Conservation (phyloP, 2,888 invertebrate species). For the Coronaproctus castanopsis region DNA sequence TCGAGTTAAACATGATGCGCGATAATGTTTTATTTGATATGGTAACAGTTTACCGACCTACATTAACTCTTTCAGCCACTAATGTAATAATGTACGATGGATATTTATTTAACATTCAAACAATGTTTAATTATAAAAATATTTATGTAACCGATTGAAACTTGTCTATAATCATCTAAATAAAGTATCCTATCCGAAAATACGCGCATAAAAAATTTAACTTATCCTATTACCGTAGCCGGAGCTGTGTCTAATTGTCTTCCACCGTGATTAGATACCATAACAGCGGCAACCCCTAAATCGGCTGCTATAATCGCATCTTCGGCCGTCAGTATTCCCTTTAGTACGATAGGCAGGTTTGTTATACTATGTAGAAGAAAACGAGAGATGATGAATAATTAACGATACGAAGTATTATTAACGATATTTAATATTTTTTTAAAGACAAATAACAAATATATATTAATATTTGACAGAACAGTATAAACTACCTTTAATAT, state of each 20-base stretch:
- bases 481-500: no score
- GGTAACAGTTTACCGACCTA: no score
- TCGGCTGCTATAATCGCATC: conserved; percentile 59
- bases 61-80: background rate
- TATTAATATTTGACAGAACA: conserved; percentile 17
- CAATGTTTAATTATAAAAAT: background rate
- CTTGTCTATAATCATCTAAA: no score
- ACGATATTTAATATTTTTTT: background rate
- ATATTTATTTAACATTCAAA: background rate
- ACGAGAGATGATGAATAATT: no score
- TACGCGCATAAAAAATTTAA: no score
- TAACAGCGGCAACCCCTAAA: conserved; percentile 53
- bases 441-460: background rate
- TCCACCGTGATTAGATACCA: conserved; percentile 88
- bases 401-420: no score
- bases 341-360: conserved; percentile 57
- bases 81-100: conserved; percentile 1
- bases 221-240: conserved; percentile 58
- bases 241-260: conserved; percentile 72
- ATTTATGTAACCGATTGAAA: no score
- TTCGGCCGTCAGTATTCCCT: conserved; percentile 67
- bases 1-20: no score
- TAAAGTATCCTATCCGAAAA: no score
- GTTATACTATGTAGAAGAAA: conserved; percentile 36
- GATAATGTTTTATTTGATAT: no score